A percentile compares a stretch with the other conserved stretches of the same genome.
These are phyloP conservation scores for Brachionus manjavacas DNA, from an alignment of 1,140 invertebrate species.

Conservation along the genomic window DNA sequence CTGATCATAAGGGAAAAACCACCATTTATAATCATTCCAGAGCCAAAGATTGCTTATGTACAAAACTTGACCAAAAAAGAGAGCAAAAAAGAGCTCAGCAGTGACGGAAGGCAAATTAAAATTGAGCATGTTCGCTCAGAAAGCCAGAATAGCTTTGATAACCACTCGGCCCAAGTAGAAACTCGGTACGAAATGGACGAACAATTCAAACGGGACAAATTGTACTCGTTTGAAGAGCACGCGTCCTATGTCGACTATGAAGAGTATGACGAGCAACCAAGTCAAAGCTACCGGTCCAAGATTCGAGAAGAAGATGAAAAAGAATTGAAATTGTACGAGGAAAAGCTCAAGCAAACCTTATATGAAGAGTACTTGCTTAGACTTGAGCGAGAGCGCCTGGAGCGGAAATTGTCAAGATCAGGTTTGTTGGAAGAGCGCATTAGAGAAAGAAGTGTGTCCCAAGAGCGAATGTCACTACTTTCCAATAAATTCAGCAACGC, in stretches of 20 bases:
- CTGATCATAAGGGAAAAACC: constrained; percentile 34
- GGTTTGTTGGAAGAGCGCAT: constrained; percentile 21
- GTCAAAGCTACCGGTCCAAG: not conserved
- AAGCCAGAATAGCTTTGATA: not conserved
- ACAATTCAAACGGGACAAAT: not conserved
- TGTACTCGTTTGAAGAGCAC: constrained; percentile 12
- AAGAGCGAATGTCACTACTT: not conserved
- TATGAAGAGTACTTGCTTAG: constrained; percentile 39
- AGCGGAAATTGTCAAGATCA: constrained; percentile 23
- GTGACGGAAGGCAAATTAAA: not conserved
- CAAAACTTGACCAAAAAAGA: constrained; percentile 22
- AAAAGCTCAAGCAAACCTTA: constrained; percentile 27
- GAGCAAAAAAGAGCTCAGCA: not conserved
- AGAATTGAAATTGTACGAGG: constrained; percentile 12
- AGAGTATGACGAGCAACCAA: not conserved
- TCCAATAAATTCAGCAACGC: not conserved
- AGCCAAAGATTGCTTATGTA: constrained; percentile 29
- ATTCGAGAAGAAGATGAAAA: not conserved
- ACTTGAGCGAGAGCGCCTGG: constrained; percentile 11
- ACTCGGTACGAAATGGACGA: not conserved
- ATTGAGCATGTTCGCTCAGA: constrained; percentile 11
- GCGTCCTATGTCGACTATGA: not conserved
- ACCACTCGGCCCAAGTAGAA: not conserved
- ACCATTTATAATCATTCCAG: constrained; percentile 31
- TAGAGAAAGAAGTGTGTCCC: constrained; percentile 33